Percentiles rank a stretch among this genome's conserved stretches.
phyloP scores from a whole-genome alignment of 1,140 invertebrate species.

The Propsilocerus akamusi region DNA sequence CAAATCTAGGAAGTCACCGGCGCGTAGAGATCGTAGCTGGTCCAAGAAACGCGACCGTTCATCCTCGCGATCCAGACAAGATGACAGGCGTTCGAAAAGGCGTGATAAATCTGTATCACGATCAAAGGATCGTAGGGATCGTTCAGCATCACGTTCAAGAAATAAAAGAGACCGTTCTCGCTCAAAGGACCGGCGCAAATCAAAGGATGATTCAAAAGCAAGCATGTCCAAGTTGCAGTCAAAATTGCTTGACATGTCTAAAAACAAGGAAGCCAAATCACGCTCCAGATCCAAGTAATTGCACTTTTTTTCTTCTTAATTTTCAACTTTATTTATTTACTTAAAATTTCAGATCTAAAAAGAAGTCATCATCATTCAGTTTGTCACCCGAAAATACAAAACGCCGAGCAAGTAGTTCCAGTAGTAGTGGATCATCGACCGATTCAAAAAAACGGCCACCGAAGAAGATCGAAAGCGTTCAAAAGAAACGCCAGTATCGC shows the following conservation, averaged over 20 bases:
- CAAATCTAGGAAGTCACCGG: conserved; percentile 23
- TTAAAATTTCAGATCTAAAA: neutral
- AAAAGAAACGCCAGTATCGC: neutral
- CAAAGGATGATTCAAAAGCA: neutral
- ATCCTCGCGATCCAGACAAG: conserved; percentile 13
- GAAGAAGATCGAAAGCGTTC: neutral
- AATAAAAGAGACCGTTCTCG: conserved; percentile 13
- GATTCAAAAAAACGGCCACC: neutral
- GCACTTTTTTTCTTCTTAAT: no score
- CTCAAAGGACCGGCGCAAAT: conserved; percentile 14
- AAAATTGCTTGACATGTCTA: neutral
- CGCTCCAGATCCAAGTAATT: no score
- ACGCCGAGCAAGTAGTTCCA: neutral
- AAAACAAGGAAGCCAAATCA: neutral
- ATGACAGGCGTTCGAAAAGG: no score
- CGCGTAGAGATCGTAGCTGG: no score
- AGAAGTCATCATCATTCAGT: neutral
- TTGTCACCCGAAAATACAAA: neutral
- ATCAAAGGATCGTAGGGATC: conserved; percentile 11
- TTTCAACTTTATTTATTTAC: no score
- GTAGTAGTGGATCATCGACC: neutral
- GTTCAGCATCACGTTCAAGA: conserved; percentile 10
- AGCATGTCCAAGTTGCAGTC: neutral
- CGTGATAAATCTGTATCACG: conserved; percentile 24
- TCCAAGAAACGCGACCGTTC: conserved; percentile 18